Base-by-base conservation (phyloP, 2,888 invertebrate genomes). In the Brachypterus glaber region DNA sequence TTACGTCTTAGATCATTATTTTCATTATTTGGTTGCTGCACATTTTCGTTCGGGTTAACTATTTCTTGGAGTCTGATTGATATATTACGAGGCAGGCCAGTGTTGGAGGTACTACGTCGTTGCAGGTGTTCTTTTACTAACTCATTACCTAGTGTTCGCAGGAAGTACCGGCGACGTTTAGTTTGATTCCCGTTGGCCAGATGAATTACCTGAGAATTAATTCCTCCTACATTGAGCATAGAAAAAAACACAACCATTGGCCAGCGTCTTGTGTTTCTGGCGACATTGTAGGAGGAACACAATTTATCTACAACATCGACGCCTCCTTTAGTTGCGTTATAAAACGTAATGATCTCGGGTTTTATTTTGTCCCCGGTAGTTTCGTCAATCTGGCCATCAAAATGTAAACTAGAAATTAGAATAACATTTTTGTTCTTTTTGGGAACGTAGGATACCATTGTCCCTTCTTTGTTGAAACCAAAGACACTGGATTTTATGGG, bases 291-390 rank as follows among this genome's bases (percentile, higher is more conserved):
- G 35, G 46, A 40, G 39, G 49, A 45, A 40, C 51, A 52, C 38
- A 54, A 46, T 50, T 53, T 49, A 35, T 57, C 54, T 13, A 56
- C 51, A 5, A 50, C 46, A 40, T 57, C 55, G 29, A 57, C 53
- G 18, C 54, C 53, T 16, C 41, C 29, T 44, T 57, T 53, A 16
- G 50, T 51, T n/a, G 30, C 13, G 37, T 53, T 52, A 36, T 55
- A 54, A 39, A 32, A 45, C 24, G 47, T 51, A 33, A 51, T 45
- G 5, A 54, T 51, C 39, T 49, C 51, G 12, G 54, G 45, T 27
- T 46, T 44, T 9, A 9, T 27, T 24, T 34, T 31, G 8, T 34
- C 39, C 12, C 41, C 41, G 14, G 44, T 37, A 24, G 26, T 27
- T 33, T 33, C 26, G 21, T 46, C 37, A 17, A 43, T n/a, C 33